These are phyloP conservation scores for Macaca fascicularis DNA, from an alignment of 2,113 vertebrate genomes.

Conservation along the genomic window DNA sequence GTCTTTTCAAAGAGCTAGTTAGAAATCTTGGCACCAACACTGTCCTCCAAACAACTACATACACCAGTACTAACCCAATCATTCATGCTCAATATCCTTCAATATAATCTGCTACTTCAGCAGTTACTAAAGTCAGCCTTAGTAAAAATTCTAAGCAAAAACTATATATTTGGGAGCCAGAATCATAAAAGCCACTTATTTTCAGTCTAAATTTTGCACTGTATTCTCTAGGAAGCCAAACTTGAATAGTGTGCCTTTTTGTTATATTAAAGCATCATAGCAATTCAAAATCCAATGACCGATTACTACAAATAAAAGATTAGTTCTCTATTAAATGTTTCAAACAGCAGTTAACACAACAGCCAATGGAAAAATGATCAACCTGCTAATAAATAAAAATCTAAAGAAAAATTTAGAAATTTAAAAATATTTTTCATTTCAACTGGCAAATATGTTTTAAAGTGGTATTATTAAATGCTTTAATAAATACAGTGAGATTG, in stretches of 20 bases:
- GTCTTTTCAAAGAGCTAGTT: constrained; percentile 13
- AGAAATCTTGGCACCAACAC: neutral
- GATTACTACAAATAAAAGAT: neutral
- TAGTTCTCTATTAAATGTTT: constrained; percentile 21
- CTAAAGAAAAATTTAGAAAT: neutral
- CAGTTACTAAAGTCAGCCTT: neutral
- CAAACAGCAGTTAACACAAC: neutral
- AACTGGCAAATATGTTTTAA: neutral
- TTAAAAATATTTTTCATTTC: constrained; percentile 15
- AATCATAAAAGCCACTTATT: neutral
- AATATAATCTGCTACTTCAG: neutral
- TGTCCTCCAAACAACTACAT: neutral
- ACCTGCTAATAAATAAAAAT: neutral
- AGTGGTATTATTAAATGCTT: neutral
- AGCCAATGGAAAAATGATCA: neutral
- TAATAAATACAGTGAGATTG: neutral
- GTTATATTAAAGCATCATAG: neutral
- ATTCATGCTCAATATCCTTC: constrained; percentile 7
- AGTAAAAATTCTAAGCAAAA: neutral
- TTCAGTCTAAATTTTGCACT: neutral
- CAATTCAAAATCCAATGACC: neutral
- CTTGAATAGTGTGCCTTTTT: constrained; percentile 11
- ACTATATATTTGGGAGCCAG: neutral
- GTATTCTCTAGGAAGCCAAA: neutral
- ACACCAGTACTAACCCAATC: neutral